A percentile compares a stretch with the other conserved stretches of the same genome.
phyloP scores from a whole-genome alignment of 2,113 vertebrate species.

The Fulmarus glacialis region DNA sequence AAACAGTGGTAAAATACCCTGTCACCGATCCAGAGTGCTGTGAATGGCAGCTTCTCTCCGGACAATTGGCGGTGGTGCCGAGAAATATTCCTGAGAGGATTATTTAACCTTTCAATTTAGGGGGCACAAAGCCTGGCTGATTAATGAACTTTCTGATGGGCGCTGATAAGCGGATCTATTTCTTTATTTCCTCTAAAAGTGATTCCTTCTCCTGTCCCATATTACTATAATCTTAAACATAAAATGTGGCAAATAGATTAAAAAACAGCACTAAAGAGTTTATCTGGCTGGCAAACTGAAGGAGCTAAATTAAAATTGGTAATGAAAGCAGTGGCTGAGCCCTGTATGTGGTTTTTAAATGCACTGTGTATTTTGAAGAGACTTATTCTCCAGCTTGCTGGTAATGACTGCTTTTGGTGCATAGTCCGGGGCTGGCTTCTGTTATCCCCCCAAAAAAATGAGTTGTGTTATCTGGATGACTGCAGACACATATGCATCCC shows the following conservation, averaged over 20 bases:
- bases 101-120: slow-evolving; percentile 92
- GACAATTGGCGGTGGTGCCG: slow-evolving; percentile 81
- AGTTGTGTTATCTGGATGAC: slow-evolving; percentile 93
- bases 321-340: slow-evolving; percentile 83
- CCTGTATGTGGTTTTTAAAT: slow-evolving; percentile 82
- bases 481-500: slow-evolving; percentile 91
- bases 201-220: slow-evolving; percentile 82
- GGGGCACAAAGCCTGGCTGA: slow-evolving; percentile 88
- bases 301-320: slow-evolving; percentile 86
- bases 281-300: slow-evolving; percentile 86
- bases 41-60: slow-evolving; percentile 83
- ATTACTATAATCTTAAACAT: slow-evolving; percentile 88
- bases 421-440: slow-evolving; percentile 78
- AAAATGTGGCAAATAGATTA: slow-evolving; percentile 89
- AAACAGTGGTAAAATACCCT: slow-evolving; percentile 83
- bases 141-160: slow-evolving; percentile 92
- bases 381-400: slow-evolving; percentile 80
- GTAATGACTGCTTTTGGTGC: slow-evolving; percentile 85
- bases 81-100: slow-evolving; percentile 87
- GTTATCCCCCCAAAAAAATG: slow-evolving; percentile 83
- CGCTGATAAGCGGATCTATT: slow-evolving; percentile 86
- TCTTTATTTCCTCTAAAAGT: slow-evolving; percentile 86
- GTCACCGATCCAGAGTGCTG: slow-evolving; percentile 78
- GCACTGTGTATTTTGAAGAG: slow-evolving; percentile 83
- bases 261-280: slow-evolving; percentile 85